These are phyloP conservation scores for Aphrophora alni DNA, from an alignment of 2,888 invertebrate genomes.

Conservation along the genomic window DNA sequence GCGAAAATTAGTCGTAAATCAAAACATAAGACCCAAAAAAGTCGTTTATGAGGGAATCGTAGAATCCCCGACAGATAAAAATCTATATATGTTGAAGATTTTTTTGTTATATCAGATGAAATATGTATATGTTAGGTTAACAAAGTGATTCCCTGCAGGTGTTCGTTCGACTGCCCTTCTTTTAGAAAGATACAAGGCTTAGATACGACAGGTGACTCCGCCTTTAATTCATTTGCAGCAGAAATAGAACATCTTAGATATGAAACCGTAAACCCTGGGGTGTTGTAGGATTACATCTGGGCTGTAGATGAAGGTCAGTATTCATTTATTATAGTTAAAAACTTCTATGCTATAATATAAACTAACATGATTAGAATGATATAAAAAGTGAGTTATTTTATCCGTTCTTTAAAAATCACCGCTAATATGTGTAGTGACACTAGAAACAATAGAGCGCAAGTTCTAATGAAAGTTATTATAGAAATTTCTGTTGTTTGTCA, in stretches of 20 bases:
- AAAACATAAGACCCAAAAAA: too few species aligned
- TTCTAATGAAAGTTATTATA: too few species aligned
- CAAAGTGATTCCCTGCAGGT: neutral
- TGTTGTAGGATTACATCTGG: neutral
- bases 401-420: too few species aligned
- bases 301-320: too few species aligned
- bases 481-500: too few species aligned
- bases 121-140: neutral
- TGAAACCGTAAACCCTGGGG: neutral
- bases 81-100: neutral
- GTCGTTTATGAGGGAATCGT: neutral
- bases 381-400: too few species aligned
- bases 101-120: conserved; percentile 4
- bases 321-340: too few species aligned
- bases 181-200: neutral
- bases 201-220: neutral
- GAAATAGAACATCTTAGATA: neutral
- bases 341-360: too few species aligned
- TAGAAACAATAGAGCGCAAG: too few species aligned
- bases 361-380: too few species aligned
- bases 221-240: neutral
- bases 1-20: neutral
- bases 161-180: neutral
- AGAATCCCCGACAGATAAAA: neutral
- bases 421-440: too few species aligned